Evolutionary conservation across 2,113 vertebrate species (phyloP), one percentile per base, ranked within the genome.

Genomic region (Tinamus guttatus): DNA sequence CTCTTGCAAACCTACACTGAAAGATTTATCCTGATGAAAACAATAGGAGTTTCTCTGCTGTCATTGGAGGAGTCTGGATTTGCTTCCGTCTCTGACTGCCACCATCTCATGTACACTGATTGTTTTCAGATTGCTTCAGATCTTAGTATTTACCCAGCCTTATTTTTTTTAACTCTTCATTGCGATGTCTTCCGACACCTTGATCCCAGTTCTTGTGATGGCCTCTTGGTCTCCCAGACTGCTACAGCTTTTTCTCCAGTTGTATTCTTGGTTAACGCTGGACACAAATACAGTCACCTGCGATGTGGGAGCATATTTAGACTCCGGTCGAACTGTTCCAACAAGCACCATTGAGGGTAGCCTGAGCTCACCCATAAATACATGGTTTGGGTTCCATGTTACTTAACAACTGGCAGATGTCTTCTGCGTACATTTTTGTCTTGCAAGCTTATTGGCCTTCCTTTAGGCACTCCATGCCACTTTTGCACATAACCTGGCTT

Each of bases 61-160:
- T 87, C 15, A 85, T 74, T 47, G 12, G 41, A 36, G 49, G 45
- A 16, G 32, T 41, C 7, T 54, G 25, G 14, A 38, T 11, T 75
- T 0, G 0, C 4, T 74, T 68, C 8, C 22, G 70, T 59, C 15
- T 43, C 36, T 62, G 36, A 60, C 7, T 60, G 34, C 40, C 82
- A 11, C 8, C 10, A 28, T 80, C 27, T 58, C 49, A 20, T 85
- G 13, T 45, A 13, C 0, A 11, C 7, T 5, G 19, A 51, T n/a
- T 64, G 45, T 45, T 87, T 90, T 36, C 27, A 14, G 25, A 28
- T 58, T 82, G 77, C 34, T 77, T 68, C 21, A 41, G 41, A 22
- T 63, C 27, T 64, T 75, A 7, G 34, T 88, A 76, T 51, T 85
- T 64, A 5, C 8, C 13, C 5, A 4, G 5, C 54, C 45, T 1